Evolutionary conservation across 2,113 vertebrate species (phyloP).

Genomic region (Saimiri boliviensis): DNA sequence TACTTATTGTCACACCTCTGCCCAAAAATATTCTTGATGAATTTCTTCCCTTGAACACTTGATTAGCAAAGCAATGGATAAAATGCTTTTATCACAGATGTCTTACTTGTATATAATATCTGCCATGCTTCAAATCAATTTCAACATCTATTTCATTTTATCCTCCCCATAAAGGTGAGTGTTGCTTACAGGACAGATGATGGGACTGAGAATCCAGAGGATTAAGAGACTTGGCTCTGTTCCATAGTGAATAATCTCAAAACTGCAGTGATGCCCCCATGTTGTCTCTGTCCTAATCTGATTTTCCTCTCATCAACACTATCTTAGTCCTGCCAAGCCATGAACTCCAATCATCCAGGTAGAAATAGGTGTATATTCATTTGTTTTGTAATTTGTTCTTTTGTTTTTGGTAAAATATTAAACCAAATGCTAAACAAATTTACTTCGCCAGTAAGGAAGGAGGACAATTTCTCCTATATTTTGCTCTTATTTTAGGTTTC

Average conservation of each 20-base stretch:
- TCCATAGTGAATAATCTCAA: neutral
- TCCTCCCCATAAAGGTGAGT: neutral
- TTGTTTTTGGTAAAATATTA: neutral
- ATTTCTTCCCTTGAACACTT: neutral
- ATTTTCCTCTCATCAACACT: neutral
- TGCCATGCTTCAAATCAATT: neutral
- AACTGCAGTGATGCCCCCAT: fast-evolving
- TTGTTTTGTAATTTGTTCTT: neutral
- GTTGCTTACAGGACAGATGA: neutral
- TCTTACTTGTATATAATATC: neutral
- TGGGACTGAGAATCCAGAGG: neutral
- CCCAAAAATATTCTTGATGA: neutral
- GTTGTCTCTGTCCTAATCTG: neutral
- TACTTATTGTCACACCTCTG: neutral
- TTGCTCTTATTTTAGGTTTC: neutral
- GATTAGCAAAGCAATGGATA: neutral
- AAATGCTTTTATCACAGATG: neutral
- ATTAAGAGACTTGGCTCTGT: neutral
- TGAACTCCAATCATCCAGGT: neutral
- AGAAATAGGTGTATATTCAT: neutral
- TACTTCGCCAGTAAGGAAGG: neutral
- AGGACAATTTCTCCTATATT: neutral
- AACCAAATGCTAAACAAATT: neutral
- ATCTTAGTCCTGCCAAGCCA: neutral
- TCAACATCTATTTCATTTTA: neutral